phyloP scores from a whole-genome alignment of 2,113 vertebrate species.

The Ciconia maguari region DNA sequence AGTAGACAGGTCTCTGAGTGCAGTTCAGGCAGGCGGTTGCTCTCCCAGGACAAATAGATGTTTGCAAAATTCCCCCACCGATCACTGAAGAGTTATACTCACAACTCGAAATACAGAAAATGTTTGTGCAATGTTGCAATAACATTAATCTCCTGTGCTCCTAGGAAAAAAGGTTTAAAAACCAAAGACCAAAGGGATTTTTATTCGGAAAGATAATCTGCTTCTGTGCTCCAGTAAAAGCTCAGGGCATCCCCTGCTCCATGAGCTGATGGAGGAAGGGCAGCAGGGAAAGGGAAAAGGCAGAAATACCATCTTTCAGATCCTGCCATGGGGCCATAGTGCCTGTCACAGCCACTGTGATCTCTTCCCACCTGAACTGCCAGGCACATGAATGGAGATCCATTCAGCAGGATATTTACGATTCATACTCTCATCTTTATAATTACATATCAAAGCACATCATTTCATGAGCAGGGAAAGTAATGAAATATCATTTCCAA shows the following conservation, averaged over 20 bases:
- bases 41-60: constrained; percentile 1
- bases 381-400: neutral
- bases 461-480: neutral
- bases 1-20: neutral
- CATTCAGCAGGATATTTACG: neutral
- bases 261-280: neutral
- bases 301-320: neutral
- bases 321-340: neutral
- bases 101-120: constrained; percentile 34
- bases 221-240: neutral
- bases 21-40: neutral
- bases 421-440: neutral
- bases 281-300: neutral
- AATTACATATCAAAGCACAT: neutral
- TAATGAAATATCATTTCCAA: neutral
- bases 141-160: neutral
- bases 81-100: neutral
- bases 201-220: neutral
- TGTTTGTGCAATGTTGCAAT: constrained; percentile 1
- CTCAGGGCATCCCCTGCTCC: neutral
- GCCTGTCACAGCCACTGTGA: too few species aligned
- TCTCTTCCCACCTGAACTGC: neutral
- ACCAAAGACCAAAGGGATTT: neutral
- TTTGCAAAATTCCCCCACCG: constrained; percentile 7
- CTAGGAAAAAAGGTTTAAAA: neutral